Evolutionary conservation across 2,797 vertebrate species (phyloP).

Genomic region (Ctenochaetus hawaiiensis): DNA sequence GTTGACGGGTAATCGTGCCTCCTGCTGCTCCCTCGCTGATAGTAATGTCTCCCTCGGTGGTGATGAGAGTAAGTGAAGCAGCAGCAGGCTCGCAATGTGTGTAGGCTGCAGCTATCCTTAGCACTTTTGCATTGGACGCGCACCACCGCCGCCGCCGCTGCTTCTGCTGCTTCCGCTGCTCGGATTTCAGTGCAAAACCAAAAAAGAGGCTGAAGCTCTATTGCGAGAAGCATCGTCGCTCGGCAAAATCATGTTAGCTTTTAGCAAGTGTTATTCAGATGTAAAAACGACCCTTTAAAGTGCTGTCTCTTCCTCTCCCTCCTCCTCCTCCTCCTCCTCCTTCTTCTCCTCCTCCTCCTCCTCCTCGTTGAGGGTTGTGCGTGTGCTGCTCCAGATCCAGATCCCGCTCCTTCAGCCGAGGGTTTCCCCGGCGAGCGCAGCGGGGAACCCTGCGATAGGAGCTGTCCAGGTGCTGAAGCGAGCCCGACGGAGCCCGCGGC

Average conservation of each 20-base stretch:
- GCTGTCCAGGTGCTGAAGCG: slow-evolving; percentile 81
- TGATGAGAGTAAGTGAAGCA: slow-evolving; percentile 70
- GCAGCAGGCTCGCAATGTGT: slow-evolving; percentile 71
- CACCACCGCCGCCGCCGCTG: slow-evolving; percentile 53
- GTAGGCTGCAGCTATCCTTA: slow-evolving; percentile 79
- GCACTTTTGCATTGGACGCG: slow-evolving; percentile 70
- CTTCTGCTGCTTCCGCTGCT: slow-evolving; percentile 60
- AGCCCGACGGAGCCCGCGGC: slow-evolving; percentile 46
- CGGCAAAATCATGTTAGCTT: slow-evolving; percentile 54
- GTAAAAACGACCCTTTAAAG: slow-evolving; percentile 33
- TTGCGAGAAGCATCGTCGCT: slow-evolving; percentile 69
- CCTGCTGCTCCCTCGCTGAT: slow-evolving; percentile 63
- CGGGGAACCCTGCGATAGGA: slow-evolving; percentile 77
- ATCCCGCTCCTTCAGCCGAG: slow-evolving; percentile 64
- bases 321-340: slow-evolving; percentile 15
- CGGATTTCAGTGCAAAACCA: slow-evolving; percentile 66
- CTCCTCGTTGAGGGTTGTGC: slow-evolving; percentile 3
- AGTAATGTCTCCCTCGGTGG: slow-evolving; percentile 73
- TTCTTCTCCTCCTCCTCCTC: background rate
- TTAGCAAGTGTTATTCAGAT: slow-evolving; percentile 24
- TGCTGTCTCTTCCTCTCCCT: slow-evolving; percentile 9
- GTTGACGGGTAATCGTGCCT: slow-evolving; percentile 63
- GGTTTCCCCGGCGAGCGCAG: slow-evolving; percentile 80
- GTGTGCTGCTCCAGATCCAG: slow-evolving; percentile 50
- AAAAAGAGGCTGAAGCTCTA: slow-evolving; percentile 58